Evolutionary conservation across 2,113 vertebrate species (phyloP).

Genomic region (Picathartes gymnocephalus): DNA sequence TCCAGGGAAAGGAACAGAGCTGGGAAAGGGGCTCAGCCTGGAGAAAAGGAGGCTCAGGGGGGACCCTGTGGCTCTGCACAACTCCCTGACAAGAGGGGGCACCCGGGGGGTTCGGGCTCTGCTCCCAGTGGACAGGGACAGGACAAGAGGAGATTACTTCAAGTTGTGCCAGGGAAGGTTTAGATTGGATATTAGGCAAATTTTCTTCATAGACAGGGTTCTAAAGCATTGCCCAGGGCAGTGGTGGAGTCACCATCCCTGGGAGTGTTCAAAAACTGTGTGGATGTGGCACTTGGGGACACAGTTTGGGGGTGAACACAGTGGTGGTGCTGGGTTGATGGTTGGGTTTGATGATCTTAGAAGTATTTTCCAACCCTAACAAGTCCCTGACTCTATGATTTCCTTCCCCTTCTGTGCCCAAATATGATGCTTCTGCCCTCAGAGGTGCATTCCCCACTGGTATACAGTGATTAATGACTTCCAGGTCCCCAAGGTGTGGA

Average conservation of each 20-base stretch:
- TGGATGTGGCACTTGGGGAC: not conserved
- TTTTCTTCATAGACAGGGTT: not conserved
- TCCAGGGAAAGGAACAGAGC: not conserved
- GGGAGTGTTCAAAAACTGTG: not conserved
- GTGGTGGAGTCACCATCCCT: not conserved
- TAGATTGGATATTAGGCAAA: not conserved
- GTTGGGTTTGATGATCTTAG: not conserved
- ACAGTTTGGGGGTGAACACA: not conserved
- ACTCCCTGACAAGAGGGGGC: not conserved
- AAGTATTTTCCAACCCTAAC: not conserved
- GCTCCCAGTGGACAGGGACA: not conserved
- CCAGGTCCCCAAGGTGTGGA: constrained; percentile 22
- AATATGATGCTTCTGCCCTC: not conserved
- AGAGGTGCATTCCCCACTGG: not conserved
- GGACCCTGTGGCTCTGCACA: not conserved
- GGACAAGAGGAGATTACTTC: not conserved
- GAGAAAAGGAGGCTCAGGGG: not conserved
- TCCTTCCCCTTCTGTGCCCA: not conserved
- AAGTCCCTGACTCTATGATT: not conserved
- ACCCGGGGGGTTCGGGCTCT: rapidly evolving
- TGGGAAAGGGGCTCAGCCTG: not conserved
- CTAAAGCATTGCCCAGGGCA: not conserved
- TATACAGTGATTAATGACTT: not conserved
- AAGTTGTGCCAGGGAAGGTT: not conserved
- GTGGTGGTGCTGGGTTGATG: not conserved